Evolutionary conservation across 2,113 vertebrate species (phyloP).

Genomic region (Cercocebus atys): DNA sequence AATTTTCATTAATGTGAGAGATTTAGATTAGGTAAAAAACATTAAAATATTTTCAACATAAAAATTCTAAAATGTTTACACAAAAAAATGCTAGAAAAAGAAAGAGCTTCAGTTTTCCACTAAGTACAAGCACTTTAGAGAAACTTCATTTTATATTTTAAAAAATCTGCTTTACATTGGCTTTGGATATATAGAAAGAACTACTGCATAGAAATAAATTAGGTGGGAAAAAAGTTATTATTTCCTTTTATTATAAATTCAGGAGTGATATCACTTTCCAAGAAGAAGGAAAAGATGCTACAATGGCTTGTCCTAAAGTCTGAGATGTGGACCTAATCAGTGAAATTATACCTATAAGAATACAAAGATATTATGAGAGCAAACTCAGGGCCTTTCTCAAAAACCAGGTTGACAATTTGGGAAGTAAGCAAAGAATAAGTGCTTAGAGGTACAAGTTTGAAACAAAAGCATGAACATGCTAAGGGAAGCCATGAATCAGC

Average conservation of each 20-base stretch:
- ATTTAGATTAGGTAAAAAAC: neutral
- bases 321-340: neutral
- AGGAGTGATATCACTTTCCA: neutral
- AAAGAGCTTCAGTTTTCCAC: neutral
- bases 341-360: neutral
- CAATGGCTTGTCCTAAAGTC: neutral
- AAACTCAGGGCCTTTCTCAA: neutral
- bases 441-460: neutral
- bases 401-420: neutral
- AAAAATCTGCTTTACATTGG: neutral
- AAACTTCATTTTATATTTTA: neutral
- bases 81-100: neutral
- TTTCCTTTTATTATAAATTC: neutral
- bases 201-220: neutral
- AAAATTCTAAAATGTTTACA: neutral
- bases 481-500: neutral
- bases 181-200: neutral
- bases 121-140: neutral
- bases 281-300: neutral
- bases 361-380: neutral
- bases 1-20: neutral
- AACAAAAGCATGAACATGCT: neutral
- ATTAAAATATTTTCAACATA: neutral
- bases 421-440: neutral
- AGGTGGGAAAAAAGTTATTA: neutral